Base-by-base conservation (phyloP, 2,113 vertebrate species). In the Lanius ludovicianus region DNA sequence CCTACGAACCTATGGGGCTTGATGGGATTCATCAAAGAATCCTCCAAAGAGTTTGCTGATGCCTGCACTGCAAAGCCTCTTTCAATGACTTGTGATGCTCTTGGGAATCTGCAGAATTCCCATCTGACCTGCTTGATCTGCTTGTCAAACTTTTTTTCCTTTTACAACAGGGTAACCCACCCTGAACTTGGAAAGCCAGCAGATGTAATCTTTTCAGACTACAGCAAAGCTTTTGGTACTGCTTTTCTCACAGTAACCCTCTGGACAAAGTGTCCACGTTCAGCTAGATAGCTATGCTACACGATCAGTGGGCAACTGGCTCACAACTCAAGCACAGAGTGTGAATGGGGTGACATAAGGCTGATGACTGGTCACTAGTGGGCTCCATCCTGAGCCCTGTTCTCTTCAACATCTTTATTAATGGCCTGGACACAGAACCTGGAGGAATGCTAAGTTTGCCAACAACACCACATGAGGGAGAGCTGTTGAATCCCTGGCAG, bases 301-400 rank as follows among this genome's bases (percentile, higher is more conserved):
- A 13, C 0, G 0, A 50, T 7, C 10, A 4, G 39, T 17, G 16
- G 39, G 28, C 46, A 68, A 52, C 30, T 10, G 9, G n/a, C 24
- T n/a, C 16, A 22, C 16, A 68, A 46, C 17, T 17, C 9, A 5
- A 30, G 13, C 53, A 68, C 11, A 25, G 39, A 23, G 14, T 27
- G 19, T 12, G 39, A 47, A 35, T 23, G 9, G 9, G 20, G n/a
- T 27, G 31, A 82, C 78, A 60, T 41, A 13, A 60, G 39, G 27
- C 6, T 49, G 17, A 57, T 0, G 0, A n/a, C 28, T 10, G 3
- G 30, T 22, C 16, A 41, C 46, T 53, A 31, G 5, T 22, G 30
- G 7, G 16, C 20, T 67, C n/a, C n/a, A 41, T 31, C 9, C 24
- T 62, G 47, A 82, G 6, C 6, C 20, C 16, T 52, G 11, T 8